Evolutionary conservation across 92 coral and sea anemone genomes (phyloP).

Genomic region (Pocillopora meandrina): DNA sequence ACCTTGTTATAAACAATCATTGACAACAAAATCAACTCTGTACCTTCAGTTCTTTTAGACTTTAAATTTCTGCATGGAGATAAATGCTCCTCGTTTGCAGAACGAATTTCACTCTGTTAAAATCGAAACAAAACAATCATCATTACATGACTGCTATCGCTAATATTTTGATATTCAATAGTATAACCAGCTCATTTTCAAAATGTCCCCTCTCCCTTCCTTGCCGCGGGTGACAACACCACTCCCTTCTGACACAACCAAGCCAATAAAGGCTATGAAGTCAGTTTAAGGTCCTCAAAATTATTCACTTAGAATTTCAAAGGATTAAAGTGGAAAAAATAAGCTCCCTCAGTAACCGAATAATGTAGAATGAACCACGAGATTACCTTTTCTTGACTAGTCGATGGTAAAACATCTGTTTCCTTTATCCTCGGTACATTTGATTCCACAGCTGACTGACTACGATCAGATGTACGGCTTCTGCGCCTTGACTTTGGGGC

Average conservation of each 20-base stretch:
- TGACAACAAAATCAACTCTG: neutral
- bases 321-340: too few relatives aligned
- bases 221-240: neutral
- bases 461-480: conserved; percentile 13
- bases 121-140: neutral
- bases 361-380: too few relatives aligned
- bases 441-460: neutral
- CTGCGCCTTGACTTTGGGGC: conserved; percentile 52
- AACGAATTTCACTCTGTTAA: neutral
- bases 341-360: too few relatives aligned
- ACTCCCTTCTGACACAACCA: too few relatives aligned
- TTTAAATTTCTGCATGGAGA: neutral
- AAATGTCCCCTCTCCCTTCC: neutral
- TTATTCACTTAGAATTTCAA: too few relatives aligned
- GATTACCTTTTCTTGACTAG: neutral
- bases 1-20: neutral
- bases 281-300: too few relatives aligned
- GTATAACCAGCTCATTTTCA: neutral
- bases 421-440: conserved; percentile 6
- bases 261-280: too few relatives aligned
- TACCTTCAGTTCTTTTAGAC: conserved; percentile 14
- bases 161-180: neutral
- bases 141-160: neutral
- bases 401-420: neutral
- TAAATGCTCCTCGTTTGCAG: conserved; percentile 18